Base-by-base conservation (phyloP, 2,888 invertebrate genomes). In the Asteroscopus sphinx region DNA sequence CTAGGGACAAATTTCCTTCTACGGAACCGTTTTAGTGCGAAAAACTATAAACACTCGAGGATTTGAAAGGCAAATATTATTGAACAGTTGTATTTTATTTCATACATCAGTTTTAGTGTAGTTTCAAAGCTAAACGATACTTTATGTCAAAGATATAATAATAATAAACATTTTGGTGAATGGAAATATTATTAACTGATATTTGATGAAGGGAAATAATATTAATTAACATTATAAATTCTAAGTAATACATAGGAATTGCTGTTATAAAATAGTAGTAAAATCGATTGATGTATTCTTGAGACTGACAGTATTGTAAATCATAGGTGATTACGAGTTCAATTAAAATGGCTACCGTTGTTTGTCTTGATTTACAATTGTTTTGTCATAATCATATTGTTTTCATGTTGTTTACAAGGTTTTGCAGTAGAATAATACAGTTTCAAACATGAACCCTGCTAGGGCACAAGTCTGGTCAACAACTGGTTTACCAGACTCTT, bases 251-350 rank as follows among this genome's bases (percentile, higher is more conserved):
- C 28, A 28, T 37, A 53, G 33, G 45, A 67, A 48, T 44, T 48
- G 37, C 6, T 12, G 17, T 21, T 39, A 12, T 13, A n/a, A 45
- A 21, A 13, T 25, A 36, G 54, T 68, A 28, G 28, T 21, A 21
- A 40, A 61, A 33, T 40, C 39, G 35, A 68, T 61, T 45, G 53
- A 68, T 51, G 35, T 62, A 52, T 68, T 61, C 3, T 40, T 62
- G 4, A 39, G 17, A n/a, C 1, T 39, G 54, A 63, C 69, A 15
- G 11, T 37, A 36, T 21, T 53, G 26, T 68, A 36, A 36, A 64
- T 41, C 41, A 33, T 8, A 28, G 7, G 45, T 62, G 40, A 68
- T 68, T 68, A 62, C 21, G 16, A 6, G 32, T 45, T 33, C 16
- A 45, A 62, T 68, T 61, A 49, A 44, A 45, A 9, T 1, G 12